phyloP scores from a whole-genome alignment of 2,888 invertebrate species.

The Rhingia rostrata region DNA sequence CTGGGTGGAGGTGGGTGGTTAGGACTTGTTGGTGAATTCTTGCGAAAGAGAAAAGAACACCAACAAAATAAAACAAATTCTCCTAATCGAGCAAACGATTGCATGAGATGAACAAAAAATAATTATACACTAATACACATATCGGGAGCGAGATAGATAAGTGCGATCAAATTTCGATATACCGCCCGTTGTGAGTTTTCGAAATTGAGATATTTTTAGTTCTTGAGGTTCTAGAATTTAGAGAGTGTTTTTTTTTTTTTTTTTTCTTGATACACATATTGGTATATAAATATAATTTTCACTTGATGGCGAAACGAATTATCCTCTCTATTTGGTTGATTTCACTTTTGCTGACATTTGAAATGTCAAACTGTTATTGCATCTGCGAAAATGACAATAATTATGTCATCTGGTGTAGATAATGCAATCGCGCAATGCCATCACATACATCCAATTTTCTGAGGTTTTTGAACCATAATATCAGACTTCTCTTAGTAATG shows the following conservation, averaged over 20 bases:
- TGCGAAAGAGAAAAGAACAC: conserved; percentile 50
- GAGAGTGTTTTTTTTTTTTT: conserved; percentile 3
- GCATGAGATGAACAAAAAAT: conserved; percentile 20
- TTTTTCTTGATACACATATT: background rate
- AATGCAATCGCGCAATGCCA: conserved; percentile 11
- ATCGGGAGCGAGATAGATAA: conserved; percentile 29
- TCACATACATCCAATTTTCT: conserved; percentile 47
- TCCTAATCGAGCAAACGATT: conserved; percentile 53
- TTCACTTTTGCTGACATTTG: conserved; percentile 59
- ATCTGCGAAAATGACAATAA: conserved; percentile 41
- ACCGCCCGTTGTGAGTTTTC: conserved; percentile 9
- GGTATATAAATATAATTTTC: no score
- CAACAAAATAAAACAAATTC: conserved; percentile 38
- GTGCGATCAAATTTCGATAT: conserved; percentile 65
- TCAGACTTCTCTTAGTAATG: conserved; percentile 59
- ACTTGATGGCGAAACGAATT: conserved; percentile 18
- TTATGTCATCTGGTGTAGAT: conserved; percentile 63
- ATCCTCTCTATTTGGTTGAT: conserved; percentile 30
- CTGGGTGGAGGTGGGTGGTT: conserved; percentile 42
- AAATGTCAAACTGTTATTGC: conserved; percentile 60
- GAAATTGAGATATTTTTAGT: conserved; percentile 45
- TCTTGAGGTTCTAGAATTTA: conserved; percentile 25
- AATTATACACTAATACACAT: conserved; percentile 7
- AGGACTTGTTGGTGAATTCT: conserved; percentile 37
- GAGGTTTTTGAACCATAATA: conserved; percentile 69